Evolutionary conservation across 1,140 invertebrate species (phyloP).

Genomic region (Batillaria attramentaria): DNA sequence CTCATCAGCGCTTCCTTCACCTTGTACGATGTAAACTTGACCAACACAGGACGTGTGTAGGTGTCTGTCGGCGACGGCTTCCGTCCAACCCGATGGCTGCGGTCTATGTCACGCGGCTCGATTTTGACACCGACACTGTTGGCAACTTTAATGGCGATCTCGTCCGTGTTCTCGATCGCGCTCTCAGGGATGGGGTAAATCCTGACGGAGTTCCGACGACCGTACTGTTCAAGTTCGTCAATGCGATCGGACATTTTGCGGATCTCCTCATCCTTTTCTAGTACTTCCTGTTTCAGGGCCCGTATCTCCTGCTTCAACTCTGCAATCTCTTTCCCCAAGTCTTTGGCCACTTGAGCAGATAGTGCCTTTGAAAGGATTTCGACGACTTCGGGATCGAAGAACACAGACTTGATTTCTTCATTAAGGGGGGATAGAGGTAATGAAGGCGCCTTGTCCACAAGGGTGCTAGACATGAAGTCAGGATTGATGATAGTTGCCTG

Average conservation of each 20-base stretch:
- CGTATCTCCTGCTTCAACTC: not conserved
- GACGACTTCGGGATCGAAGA: not conserved
- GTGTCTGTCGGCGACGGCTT: too few relatives aligned
- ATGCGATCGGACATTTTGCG: not conserved
- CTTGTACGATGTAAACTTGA: slow-evolving; percentile 9
- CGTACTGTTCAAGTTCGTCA: slow-evolving; percentile 16
- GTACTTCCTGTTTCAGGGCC: too few relatives aligned
- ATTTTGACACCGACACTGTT: not conserved
- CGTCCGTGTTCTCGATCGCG: not conserved
- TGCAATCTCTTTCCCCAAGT: not conserved
- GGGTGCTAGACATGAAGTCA: too few relatives aligned
- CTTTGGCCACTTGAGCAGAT: not conserved
- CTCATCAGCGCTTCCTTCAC: not conserved
- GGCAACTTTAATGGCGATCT: not conserved
- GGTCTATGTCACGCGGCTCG: not conserved
- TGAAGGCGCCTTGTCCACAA: too few relatives aligned
- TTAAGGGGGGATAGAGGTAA: too few relatives aligned
- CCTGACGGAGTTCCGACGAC: not conserved
- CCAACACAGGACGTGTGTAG: not conserved
- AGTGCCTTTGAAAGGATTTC: not conserved
- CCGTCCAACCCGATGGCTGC: not conserved
- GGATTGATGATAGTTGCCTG: too few relatives aligned
- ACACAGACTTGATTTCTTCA: not conserved
- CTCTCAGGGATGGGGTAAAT: not conserved
- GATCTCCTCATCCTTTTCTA: slow-evolving; percentile 7